phyloP scores from a whole-genome alignment of 2,797 vertebrate species.

The Cossypha heuglini region DNA sequence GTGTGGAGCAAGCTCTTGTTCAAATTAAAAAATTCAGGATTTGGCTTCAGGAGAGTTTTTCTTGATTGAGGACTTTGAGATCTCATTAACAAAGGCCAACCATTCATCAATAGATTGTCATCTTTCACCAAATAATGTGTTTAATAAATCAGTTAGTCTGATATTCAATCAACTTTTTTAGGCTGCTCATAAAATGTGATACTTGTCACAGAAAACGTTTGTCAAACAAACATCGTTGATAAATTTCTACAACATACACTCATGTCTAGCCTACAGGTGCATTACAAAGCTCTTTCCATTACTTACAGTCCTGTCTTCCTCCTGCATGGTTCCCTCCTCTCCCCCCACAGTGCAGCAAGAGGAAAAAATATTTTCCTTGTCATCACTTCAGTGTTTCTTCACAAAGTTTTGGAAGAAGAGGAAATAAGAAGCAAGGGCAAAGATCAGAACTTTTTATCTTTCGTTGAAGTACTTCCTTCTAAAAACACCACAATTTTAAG shows the following conservation, averaged over 20 bases:
- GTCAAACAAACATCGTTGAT: not conserved
- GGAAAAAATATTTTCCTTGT: constrained; percentile 20
- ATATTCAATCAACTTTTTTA: not conserved
- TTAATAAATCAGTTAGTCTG: not conserved
- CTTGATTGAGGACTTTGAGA: not conserved
- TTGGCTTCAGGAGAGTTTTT: not conserved
- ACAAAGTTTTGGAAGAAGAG: not conserved
- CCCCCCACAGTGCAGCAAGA: not conserved
- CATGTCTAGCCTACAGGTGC: not conserved
- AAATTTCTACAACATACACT: not conserved
- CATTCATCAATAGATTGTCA: not conserved
- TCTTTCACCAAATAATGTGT: not conserved
- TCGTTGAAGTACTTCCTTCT: not conserved
- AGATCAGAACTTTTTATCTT: not conserved
- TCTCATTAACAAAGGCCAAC: not conserved
- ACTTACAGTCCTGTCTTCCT: not conserved
- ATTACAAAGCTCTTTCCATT: not conserved
- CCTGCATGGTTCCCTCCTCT: not conserved
- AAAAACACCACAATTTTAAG: not conserved
- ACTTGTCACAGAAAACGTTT: not conserved
- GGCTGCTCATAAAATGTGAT: not conserved
- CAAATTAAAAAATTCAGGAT: not conserved
- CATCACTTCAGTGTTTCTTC: not conserved
- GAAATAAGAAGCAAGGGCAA: constrained; percentile 1
- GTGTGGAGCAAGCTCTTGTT: not conserved